Evolutionary conservation across 2,888 invertebrate species (phyloP).

Genomic region (Amiota minor): DNA sequence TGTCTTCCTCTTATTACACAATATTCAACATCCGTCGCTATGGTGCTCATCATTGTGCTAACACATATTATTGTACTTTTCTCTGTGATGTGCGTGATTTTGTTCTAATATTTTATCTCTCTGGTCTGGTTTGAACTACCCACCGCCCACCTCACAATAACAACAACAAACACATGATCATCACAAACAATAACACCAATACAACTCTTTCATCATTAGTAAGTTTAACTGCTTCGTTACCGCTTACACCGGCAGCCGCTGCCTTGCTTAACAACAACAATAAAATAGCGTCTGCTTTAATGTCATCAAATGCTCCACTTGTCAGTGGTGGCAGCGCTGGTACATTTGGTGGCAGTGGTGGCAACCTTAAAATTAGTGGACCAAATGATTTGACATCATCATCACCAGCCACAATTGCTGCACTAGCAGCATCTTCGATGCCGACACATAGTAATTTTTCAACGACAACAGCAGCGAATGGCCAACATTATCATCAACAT

Average conservation of each 20-base stretch:
- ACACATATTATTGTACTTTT: no score
- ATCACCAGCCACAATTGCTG: constrained; percentile 46
- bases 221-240: constrained; percentile 48
- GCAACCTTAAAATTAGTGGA: constrained; percentile 55
- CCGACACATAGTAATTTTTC: constrained; percentile 42
- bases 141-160: no score
- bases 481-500: constrained; percentile 35
- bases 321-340: constrained; percentile 29
- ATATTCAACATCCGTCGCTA: no score
- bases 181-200: constrained; percentile 40
- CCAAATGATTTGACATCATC: constrained; percentile 65
- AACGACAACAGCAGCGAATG: constrained; percentile 27
- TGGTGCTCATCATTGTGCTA: no score
- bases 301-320: constrained; percentile 38
- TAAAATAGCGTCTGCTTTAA: constrained; percentile 32
- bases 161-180: no score
- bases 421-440: constrained; percentile 37
- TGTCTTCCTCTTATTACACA: background rate
- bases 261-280: constrained; percentile 65
- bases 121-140: background rate
- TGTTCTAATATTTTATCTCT: background rate
- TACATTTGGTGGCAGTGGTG: constrained; percentile 24
- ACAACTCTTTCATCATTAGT: constrained; percentile 35
- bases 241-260: constrained; percentile 48
- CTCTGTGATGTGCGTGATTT: no score